Base-by-base conservation (phyloP, 2,888 invertebrate species). In the Stegana nigrithorax region DNA sequence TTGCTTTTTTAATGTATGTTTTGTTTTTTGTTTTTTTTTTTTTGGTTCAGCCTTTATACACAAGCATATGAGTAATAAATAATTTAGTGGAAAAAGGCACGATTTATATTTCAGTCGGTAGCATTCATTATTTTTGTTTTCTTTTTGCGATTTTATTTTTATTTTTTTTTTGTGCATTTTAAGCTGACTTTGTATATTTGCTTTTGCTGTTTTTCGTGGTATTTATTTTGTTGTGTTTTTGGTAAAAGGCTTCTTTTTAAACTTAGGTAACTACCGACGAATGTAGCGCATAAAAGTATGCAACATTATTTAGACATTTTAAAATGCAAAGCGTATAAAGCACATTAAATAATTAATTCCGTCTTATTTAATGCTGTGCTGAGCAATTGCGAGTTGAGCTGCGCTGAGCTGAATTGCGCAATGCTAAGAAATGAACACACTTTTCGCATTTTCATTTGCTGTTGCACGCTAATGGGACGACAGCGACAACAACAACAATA, bases 401-500 rank as follows among this genome's bases (percentile, higher is more conserved):
- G n/a, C n/a, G n/a, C n/a, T n/a, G n/a, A n/a, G n/a, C n/a, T n/a
- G n/a, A n/a, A n/a, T n/a, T n/a, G n/a, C n/a, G n/a, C n/a, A n/a
- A n/a, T n/a, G n/a, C n/a, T n/a, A n/a, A n/a, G n/a, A n/a, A n/a
- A 76, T 78, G 79, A 75, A 75, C 75, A 75, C 77, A 75, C 75
- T 75, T 75, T 75, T 75, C 77, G 77, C 78, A 75, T 75, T 78
- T 75, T 72, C 73, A 77, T 73, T 70, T 51, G 68, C 68, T 71
- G 78, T 73, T 44, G 71, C 70, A 72, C 77, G 75, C 78, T 75
- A 75, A 78, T 78, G 78, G 75, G 78, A 70, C 76, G 72, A 68
- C 64, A 75, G 64, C 59, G 71, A 56, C 61, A 64, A 29, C 60
- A 61, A 26, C 62, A 60, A 42, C 27, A 42, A 21, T 25, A 60